Conservation (phyloP, 2,888 invertebrate genomes). For the Melanostoma mellinum region DNA sequence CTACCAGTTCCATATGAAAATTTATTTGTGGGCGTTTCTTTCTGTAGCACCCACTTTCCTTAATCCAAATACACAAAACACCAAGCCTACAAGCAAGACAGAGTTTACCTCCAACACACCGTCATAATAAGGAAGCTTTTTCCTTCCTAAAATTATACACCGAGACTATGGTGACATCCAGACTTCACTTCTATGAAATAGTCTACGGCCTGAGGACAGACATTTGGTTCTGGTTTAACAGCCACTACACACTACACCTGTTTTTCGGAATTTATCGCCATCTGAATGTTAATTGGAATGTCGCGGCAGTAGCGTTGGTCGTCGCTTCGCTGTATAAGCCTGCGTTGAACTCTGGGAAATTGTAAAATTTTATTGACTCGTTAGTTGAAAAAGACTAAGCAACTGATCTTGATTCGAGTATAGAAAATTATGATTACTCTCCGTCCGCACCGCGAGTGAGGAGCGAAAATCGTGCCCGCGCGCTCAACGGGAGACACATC, state of each 20-base stretch:
- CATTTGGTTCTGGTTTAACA: slow-evolving; percentile 12
- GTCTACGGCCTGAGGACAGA: slow-evolving; percentile 16
- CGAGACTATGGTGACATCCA: background rate
- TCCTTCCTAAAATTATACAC: slow-evolving; percentile 14
- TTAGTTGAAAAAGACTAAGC: slow-evolving; percentile 39
- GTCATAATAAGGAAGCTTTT: slow-evolving; percentile 33
- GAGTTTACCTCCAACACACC: slow-evolving; percentile 1
- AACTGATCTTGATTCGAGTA: slow-evolving; percentile 61
- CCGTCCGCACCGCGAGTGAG: background rate
- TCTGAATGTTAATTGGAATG: slow-evolving; percentile 36
- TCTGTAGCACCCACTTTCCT: slow-evolving; percentile 29
- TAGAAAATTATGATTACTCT: slow-evolving; percentile 56
- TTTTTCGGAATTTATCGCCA: slow-evolving; percentile 24
- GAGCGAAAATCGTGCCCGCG: slow-evolving; percentile 39
- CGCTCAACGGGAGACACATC: slow-evolving; percentile 51
- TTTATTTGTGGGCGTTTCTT: slow-evolving; percentile 29
- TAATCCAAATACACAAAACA: background rate
- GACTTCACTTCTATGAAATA: background rate
- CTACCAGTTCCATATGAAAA: background rate
- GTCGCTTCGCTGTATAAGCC: background rate
- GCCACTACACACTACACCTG: slow-evolving; percentile 19
- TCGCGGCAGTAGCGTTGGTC: background rate
- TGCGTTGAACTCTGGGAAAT: slow-evolving; percentile 43
- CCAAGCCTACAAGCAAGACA: background rate
- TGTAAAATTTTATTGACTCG: slow-evolving; percentile 68